Base-by-base conservation (phyloP, 2,113 vertebrate species). In the Geococcyx californianus region DNA sequence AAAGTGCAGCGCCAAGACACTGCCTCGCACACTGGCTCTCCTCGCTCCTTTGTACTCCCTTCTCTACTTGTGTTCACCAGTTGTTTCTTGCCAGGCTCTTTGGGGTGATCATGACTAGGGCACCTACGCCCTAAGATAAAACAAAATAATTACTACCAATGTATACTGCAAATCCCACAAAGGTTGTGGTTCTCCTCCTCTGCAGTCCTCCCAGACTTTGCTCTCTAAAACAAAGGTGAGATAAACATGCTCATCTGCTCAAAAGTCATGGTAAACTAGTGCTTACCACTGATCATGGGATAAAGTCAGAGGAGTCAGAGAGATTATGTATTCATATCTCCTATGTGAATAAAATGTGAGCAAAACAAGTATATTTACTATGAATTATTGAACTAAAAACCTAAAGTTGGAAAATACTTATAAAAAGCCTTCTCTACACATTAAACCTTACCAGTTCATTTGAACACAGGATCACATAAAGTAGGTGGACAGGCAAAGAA, bases 41-140 rank as follows among this genome's bases (percentile, higher is more conserved):
- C 82, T 74, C 72, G 10, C 2, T 79, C 84, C 94, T 95, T 96
- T 96, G 93, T 95, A 94, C 94, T 95, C 87, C 74, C 66, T 89
- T 52, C 68, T 80, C 87, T 91, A 55, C 89, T 84, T 94, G 89
- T 56, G 89, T 84, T 66, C 82, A 90, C 91, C 93, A 89, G 93
- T 78, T 62, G 40, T 18, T 92, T 97, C 94, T 95, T 95, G 94
- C 89, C 84, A 93, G 69, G 52, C 69, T 94, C 77, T 87, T 89
- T 13, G 8, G 93, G 80, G 45, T 82, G 93, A 92, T 91, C 89
- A 51, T 40, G 70, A 92, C 73, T 90, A 89, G 74, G 84, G 87
- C 80, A 94, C 56, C 95, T 58, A 97, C 66, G 28, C 84, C 80
- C 77, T 84, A 84, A 95, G 93, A 94, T 97, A 94, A 96, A 95